Conservation (phyloP, 2,113 vertebrate species). For the Pelobates fuscus region DNA sequence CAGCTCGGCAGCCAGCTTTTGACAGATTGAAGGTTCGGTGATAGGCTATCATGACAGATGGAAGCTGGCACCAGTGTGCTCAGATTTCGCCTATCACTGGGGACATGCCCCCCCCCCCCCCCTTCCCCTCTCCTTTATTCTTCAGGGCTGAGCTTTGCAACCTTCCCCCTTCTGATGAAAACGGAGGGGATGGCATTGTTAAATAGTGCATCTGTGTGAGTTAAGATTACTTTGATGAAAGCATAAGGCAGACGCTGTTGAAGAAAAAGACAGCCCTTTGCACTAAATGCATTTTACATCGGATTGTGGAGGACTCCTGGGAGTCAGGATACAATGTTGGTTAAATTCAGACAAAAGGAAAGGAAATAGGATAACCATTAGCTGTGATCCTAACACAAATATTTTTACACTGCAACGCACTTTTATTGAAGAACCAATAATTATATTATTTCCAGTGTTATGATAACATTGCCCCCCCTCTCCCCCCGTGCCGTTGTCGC, state of each 20-base stretch:
- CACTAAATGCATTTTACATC: conserved; percentile 98
- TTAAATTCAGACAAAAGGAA: conserved; percentile 84
- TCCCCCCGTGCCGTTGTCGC: no score
- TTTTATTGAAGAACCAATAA: conserved; percentile 23
- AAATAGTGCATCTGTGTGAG: conserved; percentile 99
- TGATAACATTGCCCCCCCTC: conserved; percentile 21
- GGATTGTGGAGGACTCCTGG: conserved; percentile 87
- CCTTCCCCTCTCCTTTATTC: conserved; percentile 78
- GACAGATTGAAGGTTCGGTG: conserved; percentile 99
- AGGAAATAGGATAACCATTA: conserved; percentile 54
- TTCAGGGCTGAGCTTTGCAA: conserved; percentile 95
- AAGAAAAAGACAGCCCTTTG: conserved; percentile 97
- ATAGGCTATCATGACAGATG: conserved; percentile 99
- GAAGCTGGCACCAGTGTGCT: conserved; percentile 99
- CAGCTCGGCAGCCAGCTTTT: conserved; percentile 97
- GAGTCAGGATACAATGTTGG: conserved; percentile 90
- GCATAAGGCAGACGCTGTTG: conserved; percentile 93
- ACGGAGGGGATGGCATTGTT: conserved; percentile 98
- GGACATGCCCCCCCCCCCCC: conserved; percentile 98
- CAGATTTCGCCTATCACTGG: conserved; percentile 98
- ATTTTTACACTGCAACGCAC: conserved; percentile 32
- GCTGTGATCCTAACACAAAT: conserved; percentile 57
- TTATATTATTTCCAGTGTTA: conserved; percentile 19
- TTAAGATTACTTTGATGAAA: conserved; percentile 98
- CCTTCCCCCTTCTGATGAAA: conserved; percentile 93